phyloP scores from a whole-genome alignment of 2,888 invertebrate genomes.

The Terebella lapidaria region DNA sequence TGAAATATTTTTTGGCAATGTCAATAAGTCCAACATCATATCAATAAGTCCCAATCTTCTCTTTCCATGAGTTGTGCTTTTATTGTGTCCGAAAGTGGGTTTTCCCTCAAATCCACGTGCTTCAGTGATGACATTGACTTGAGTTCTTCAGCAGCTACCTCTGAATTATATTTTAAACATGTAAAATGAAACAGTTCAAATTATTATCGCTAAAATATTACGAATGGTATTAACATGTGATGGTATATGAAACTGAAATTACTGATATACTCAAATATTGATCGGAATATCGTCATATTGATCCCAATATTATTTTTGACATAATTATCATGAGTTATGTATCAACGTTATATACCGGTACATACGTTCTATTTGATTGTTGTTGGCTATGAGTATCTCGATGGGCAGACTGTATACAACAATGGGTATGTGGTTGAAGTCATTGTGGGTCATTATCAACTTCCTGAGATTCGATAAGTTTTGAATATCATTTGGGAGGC shows the following conservation, averaged over 20 bases:
- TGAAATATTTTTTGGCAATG: too few relatives aligned
- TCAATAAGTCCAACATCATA: too few relatives aligned
- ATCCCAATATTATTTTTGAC: too few relatives aligned
- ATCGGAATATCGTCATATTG: too few relatives aligned
- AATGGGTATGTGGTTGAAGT: neutral
- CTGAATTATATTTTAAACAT: too few relatives aligned
- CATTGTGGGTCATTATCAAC: neutral
- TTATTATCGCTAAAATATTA: too few relatives aligned
- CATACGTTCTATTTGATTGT: neutral
- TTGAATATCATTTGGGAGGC: neutral
- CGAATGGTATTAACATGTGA: too few relatives aligned
- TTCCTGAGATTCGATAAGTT: neutral
- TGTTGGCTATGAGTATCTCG: neutral
- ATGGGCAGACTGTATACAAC: neutral
- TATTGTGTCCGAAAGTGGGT: slow-evolving; percentile 7
- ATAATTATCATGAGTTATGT: too few relatives aligned
- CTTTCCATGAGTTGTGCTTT: neutral
- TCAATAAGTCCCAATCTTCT: neutral
- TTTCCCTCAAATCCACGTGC: slow-evolving; percentile 7
- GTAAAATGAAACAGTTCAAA: too few relatives aligned
- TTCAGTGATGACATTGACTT: neutral
- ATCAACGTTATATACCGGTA: too few relatives aligned
- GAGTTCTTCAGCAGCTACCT: neutral
- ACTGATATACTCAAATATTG: too few relatives aligned
- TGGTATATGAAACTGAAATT: too few relatives aligned